A percentile compares a stretch with the other conserved stretches of the same genome.
These are phyloP conservation scores for Larimichthys crocea DNA, from an alignment of 2,113 vertebrate genomes.

Conservation along the genomic window DNA sequence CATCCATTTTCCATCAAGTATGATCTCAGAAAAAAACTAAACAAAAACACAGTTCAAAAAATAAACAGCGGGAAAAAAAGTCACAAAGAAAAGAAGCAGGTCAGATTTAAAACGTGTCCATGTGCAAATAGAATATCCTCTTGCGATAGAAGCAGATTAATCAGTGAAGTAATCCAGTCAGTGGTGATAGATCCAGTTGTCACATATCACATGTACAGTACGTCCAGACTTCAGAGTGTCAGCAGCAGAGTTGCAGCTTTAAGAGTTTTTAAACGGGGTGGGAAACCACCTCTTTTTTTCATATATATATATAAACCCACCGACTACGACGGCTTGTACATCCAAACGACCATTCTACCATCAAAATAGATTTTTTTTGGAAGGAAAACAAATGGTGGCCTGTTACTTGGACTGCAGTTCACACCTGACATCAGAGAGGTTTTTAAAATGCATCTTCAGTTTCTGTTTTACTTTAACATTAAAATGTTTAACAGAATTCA, in stretches of 20 bases:
- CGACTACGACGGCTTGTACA: neutral
- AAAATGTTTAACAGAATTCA: neutral
- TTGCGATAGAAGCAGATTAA: conserved; percentile 20
- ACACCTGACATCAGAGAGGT: neutral
- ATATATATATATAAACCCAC: neutral
- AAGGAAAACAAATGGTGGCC: conserved; percentile 1
- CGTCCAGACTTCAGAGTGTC: neutral
- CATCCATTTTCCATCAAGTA: conserved; percentile 34
- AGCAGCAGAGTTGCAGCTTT: conserved; percentile 31
- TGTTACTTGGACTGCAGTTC: neutral
- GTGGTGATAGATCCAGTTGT: neutral
- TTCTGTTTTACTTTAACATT: neutral
- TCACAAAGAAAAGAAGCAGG: conserved; percentile 24
- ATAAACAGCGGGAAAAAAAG: neutral
- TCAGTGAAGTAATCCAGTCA: conserved; percentile 4
- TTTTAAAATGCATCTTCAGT: neutral
- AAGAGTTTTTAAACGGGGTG: neutral
- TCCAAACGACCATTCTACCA: neutral
- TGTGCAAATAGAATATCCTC: conserved; percentile 57
- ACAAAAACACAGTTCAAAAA: neutral
- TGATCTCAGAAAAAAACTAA: conserved; percentile 7
- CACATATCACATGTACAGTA: neutral
- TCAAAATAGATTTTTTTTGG: neutral
- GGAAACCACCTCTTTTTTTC: neutral
- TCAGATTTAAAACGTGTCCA: conserved; percentile 26